Conservation (phyloP, 2,797 vertebrate genomes). For the Squalus acanthias region DNA sequence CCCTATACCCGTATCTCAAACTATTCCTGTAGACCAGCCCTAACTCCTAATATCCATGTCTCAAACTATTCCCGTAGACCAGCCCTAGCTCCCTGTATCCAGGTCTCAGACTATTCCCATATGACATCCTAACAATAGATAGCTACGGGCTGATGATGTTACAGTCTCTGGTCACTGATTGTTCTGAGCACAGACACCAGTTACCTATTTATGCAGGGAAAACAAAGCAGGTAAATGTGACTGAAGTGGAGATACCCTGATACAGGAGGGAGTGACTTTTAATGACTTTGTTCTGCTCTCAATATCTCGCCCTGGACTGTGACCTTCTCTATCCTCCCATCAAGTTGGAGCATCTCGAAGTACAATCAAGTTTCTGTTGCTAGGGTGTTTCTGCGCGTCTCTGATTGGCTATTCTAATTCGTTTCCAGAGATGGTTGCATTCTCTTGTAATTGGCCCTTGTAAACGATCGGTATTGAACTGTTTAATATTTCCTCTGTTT, state of each 20-base stretch:
- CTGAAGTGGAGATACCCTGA: not conserved
- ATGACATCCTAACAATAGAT: not conserved
- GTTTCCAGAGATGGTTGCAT: not conserved
- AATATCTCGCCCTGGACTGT: not conserved
- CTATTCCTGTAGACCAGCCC: not conserved
- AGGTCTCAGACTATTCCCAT: no score
- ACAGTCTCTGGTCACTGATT: not conserved
- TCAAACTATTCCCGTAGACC: not conserved
- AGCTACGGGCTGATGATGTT: not conserved
- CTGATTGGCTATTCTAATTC: slow-evolving; percentile 20
- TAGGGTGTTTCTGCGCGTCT: not conserved
- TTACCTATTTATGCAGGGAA: not conserved
- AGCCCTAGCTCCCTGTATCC: no score
- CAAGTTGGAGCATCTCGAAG: not conserved
- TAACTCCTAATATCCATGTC: not conserved
- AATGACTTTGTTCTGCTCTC: not conserved
- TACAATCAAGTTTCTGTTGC: not conserved
- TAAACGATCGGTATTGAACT: not conserved
- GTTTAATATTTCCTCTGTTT: not conserved
- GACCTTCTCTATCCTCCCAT: not conserved
- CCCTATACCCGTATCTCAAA: not conserved
- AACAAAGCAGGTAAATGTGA: not conserved
- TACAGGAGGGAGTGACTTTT: not conserved
- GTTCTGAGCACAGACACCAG: not conserved
- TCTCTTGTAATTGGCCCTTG: not conserved